A percentile compares a stretch with the other conserved stretches of the same genome.
Evolutionary conservation across 2,113 vertebrate genomes (phyloP).

Genomic region (Orientallactaga bullata): DNA sequence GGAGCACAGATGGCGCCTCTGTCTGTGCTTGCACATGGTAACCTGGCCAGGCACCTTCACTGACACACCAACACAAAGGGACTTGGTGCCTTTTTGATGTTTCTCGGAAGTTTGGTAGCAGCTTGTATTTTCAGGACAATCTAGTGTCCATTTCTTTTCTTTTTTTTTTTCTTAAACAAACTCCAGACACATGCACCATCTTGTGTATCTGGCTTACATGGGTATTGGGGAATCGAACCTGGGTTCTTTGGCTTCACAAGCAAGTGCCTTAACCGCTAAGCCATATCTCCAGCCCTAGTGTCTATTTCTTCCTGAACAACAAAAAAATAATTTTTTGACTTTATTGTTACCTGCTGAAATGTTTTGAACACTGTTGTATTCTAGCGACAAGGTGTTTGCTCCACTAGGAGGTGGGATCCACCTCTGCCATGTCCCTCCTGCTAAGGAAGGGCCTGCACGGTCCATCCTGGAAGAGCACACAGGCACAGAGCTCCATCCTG

Average conservation of each 20-base stretch:
- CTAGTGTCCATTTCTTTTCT: neutral
- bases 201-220: no score
- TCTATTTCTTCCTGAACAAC: no score
- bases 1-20: neutral
- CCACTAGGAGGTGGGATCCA: rapidly evolving
- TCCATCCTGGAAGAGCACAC: rapidly evolving
- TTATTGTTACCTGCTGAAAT: neutral
- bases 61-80: neutral
- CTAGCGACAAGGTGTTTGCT: neutral
- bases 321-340: neutral
- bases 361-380: neutral
- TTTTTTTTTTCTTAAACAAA: neutral
- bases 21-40: neutral
- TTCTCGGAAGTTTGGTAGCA: neutral
- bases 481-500: rapidly evolving
- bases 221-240: no score
- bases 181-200: neutral
- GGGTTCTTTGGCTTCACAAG: no score
- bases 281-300: neutral
- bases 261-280: neutral
- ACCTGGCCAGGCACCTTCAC: neutral
- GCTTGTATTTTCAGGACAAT: neutral
- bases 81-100: rapidly evolving
- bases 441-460: neutral
- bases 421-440: rapidly evolving